Conservation (phyloP, 1,140 invertebrate species). For the Pentalonia nigronervosa region DNA sequence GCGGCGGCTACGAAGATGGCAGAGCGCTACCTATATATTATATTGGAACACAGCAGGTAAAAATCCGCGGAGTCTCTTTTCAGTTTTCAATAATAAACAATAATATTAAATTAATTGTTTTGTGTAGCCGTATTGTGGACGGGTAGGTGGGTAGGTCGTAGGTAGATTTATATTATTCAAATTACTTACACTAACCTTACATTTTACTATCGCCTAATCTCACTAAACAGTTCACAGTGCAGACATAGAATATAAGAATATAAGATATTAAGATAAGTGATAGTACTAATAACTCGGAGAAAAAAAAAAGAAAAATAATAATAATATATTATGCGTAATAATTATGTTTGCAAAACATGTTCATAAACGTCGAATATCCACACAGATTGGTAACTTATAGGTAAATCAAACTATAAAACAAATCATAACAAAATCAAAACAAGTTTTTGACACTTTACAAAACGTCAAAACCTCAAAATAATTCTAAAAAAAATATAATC, state of each 20-base stretch:
- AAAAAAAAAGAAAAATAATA: no score
- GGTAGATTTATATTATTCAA: background rate
- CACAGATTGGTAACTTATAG: background rate
- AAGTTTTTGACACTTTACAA: background rate
- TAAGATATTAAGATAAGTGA: no score
- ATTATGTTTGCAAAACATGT: background rate
- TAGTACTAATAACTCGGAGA: no score
- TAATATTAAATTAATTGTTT: background rate
- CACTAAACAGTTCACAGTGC: background rate
- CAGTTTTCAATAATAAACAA: background rate
- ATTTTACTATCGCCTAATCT: background rate
- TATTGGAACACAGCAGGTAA: conserved; percentile 29
- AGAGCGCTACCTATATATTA: conserved; percentile 44
- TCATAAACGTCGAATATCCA: background rate
- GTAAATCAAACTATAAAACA: background rate
- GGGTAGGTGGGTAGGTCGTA: background rate
- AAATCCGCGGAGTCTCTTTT: background rate
- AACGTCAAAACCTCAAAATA: background rate
- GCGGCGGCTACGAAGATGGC: background rate
- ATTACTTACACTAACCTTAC: background rate
- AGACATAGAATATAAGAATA: no score
- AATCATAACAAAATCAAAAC: background rate
- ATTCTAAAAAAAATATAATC: background rate
- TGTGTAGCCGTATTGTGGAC: no score
- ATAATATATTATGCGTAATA: background rate